Evolutionary conservation across 1,140 invertebrate genomes (phyloP), one percentile per base, ranked within the genome.

Genomic region (Polyergus mexicanus): DNA sequence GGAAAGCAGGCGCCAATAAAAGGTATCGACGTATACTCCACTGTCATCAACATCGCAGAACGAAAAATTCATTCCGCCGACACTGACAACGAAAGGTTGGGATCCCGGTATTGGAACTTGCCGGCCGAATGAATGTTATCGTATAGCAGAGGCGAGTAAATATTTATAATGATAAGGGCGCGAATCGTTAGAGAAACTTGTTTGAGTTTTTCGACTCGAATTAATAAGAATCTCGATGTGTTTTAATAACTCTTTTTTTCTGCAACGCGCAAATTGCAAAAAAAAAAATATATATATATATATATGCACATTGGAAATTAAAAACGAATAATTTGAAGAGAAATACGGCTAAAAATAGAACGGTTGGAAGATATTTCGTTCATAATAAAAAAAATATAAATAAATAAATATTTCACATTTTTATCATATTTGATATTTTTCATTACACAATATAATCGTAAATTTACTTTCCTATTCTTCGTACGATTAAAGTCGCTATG

Each of bases 1-100:
- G 80, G 63, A 74, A 74, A 74, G 80, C 62, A 84, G 78, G 68
- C 77, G 63, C 66, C 80, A 86, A 71, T 86, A 66, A 87, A 89
- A 89, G 69, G 56, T 85, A 88, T 89, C 75, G 86, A 44, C 22
- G 68, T 56, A 58, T 66, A 54, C 54, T 81, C 71, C 54, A 32
- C 38, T 62, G 32, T 62, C 28, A 68, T 86, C 85, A 84, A 84
- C 85, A 72, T 63, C 38, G 85, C 77, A 41, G 66, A 74, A 56
- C 60, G 85, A 83, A 84, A 86, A 86, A 86, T 86, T 86, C 78
- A 86, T 83, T 72, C 44, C 66, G 19, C 32, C 51, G 41, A 60
- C 63, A 66, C 38, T 80, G 51, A 58, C 54, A 25, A 16, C 62
- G 84, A 22, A 85, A 78, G 63, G 3, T 58, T 32, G 13, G 13